Base-by-base conservation (phyloP, 2,797 vertebrate species). In the Acropternis orthonyx region DNA sequence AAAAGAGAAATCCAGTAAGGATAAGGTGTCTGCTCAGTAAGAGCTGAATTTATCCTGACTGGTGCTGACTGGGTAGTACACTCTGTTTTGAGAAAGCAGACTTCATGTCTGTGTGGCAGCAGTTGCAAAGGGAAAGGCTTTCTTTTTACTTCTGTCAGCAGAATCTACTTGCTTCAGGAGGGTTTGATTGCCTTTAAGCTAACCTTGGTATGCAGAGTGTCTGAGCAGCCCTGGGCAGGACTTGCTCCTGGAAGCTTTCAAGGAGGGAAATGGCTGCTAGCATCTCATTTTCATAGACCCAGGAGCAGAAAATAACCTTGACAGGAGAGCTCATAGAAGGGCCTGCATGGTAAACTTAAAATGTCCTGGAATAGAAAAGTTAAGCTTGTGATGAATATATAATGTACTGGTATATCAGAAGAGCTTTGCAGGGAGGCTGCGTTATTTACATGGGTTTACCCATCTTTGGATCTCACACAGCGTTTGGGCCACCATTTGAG, bases 101-200 rank as follows among this genome's bases (percentile, higher is more conserved):
- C 17, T 46, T 37, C 18, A 20, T 44, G 49, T 67, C 54, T 66
- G n/a, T 34, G 46, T 68, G 71, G 69, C 55, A 85, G 77, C n/a
- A 85, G 44, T 41, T 81, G 43, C 41, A 14, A 61, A 67, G 49
- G 8, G 24, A 68, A 68, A 7, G 34, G 17, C 7, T 84, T 61
- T 59, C 10, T 65, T 65, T n/a, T 43, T 21, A 28, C 27, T 52
- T 43, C 32, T 85, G 20, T 26, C 66, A 75, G 27, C 46, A 84
- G 44, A 86, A 54, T 43, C 46, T 58, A 5, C 24, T 46, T 63
- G 36, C 36, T 79, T 72, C 34, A 30, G 73, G 24, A 54, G 16
- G 5, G 4, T 68, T 71, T 0, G 0, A 0, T 39, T 58, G 46
- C 59, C 43, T 82, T 54, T 67, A 52, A 52, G 49, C 44, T 59